phyloP scores from a whole-genome alignment of 2,113 vertebrate species.

The mouse (Mus musculus) region DNA sequence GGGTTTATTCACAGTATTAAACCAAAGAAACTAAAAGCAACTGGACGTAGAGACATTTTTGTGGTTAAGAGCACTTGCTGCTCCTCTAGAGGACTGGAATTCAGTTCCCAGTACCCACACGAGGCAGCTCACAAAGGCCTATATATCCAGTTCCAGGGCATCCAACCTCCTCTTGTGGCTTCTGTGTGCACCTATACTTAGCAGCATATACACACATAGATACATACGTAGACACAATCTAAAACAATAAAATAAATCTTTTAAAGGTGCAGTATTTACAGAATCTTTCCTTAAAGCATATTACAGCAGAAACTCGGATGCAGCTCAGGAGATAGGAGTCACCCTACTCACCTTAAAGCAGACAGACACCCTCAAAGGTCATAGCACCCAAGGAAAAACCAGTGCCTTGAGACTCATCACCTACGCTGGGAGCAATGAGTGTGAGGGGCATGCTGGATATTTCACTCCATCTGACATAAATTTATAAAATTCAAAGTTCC shows the following conservation, averaged over 20 bases:
- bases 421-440: neutral
- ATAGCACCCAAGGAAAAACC: neutral
- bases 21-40: neutral
- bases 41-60: neutral
- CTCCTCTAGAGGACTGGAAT: neutral
- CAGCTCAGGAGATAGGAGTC: neutral
- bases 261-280: neutral
- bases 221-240: neutral
- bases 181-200: neutral
- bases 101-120: neutral
- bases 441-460: neutral
- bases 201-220: neutral
- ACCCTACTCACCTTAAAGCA: constrained; percentile 19
- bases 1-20: neutral
- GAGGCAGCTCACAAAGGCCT: neutral
- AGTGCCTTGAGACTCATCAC: constrained; percentile 29
- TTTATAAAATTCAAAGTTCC: neutral
- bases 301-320: neutral
- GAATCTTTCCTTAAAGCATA: neutral
- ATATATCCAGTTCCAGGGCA: neutral
- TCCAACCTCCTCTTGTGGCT: neutral
- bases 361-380: constrained; percentile 23
- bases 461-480: neutral
- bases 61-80: neutral
- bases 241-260: neutral